Evolutionary conservation across 2,888 invertebrate genomes (phyloP).

Genomic region (Lumbricus terrestris): DNA sequence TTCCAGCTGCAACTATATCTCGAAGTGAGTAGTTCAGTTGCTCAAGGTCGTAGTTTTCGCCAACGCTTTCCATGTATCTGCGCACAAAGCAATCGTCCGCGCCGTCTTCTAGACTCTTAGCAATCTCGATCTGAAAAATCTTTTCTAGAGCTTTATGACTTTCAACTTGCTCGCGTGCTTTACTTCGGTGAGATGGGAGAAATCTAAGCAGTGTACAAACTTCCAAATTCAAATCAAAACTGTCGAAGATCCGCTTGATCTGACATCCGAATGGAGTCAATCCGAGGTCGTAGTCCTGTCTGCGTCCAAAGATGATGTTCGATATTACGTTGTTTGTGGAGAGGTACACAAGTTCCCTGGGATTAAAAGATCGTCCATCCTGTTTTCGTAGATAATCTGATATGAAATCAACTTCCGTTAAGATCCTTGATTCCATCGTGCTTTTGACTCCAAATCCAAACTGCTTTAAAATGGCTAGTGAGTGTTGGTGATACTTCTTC

Average conservation of each 20-base stretch:
- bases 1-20: neutral
- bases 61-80: too few species aligned
- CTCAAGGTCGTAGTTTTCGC: too few species aligned
- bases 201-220: neutral
- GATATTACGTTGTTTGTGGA: neutral
- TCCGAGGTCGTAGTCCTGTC: neutral
- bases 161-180: neutral
- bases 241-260: neutral
- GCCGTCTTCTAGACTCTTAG: too few species aligned
- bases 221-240: neutral
- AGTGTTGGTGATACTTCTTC: neutral
- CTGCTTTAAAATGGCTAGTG: neutral
- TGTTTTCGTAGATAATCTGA: neutral
- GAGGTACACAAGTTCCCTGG: neutral
- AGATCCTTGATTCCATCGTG: neutral
- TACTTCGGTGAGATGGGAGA: neutral
- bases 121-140: neutral
- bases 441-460: neutral
- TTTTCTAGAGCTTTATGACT: neutral
- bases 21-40: too few species aligned
- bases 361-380: neutral
- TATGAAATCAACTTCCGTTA: neutral
- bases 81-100: too few species aligned
- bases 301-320: neutral
- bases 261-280: neutral